Base-by-base conservation (phyloP, 1,140 invertebrate species). In the Drosophila leontia region DNA sequence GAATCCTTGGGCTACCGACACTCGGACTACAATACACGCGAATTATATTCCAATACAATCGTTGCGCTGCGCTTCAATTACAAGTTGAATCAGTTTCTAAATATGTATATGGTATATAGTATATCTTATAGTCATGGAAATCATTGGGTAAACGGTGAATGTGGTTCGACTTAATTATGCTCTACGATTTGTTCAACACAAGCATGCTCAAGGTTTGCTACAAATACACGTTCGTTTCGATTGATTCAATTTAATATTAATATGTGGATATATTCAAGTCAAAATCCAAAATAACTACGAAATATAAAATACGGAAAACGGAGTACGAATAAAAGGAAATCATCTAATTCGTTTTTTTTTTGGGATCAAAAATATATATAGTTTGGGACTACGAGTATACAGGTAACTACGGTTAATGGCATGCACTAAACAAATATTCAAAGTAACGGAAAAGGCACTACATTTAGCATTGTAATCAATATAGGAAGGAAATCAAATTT, bases 41-140 rank as follows among this genome's bases (percentile, higher is more conserved):
- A 84, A 88, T 84, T 48, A 83, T 82, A 75, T 85, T 90, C 85
- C 85, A 88, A 88, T 88, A 88, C 84, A 84, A 84, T 81, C 74
- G 60, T 88, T 79, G 50, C 32, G 75, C 75, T 67, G 48, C 69
- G 47, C 63, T 81, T 81, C 69, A 58, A 44, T 47, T 74, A 77
- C 34, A 17, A 62, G 37, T 53, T 57, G 50, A 62, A 63, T 63
- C 58, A 55, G n/a, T 35, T 35, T 77, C 41, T 59, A 77, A 23
- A 39, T 26, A 41, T n/a, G n/a, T n/a, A n/a, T 39, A 53, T 41
- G 17, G 19, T 26, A 26, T 50, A 29, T 45, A 57, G 34, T 72
- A 44, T 23, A 44, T 23, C 29, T 51, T 58, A 72, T 8, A 50
- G 32, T 51, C 67, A 74, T 72, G 68, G 26, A 74, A 74, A 74